phyloP scores from a whole-genome alignment of 2,797 vertebrate species.

The Crax fasciolata region DNA sequence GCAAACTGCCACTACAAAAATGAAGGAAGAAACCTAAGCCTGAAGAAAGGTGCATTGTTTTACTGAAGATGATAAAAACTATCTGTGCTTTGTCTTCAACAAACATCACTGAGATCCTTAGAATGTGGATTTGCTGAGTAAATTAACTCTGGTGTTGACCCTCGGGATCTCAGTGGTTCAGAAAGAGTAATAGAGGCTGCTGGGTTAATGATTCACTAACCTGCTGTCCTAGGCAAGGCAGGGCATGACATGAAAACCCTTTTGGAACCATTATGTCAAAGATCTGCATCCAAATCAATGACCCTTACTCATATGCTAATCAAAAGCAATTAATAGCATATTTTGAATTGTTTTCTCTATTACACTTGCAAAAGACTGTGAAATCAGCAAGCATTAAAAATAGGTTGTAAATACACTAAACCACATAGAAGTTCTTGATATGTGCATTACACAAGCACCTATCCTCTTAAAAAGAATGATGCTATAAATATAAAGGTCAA shows the following conservation, averaged over 20 bases:
- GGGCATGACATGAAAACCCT: background rate
- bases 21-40: background rate
- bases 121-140: background rate
- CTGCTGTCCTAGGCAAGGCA: background rate
- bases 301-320: background rate
- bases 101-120: background rate
- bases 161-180: background rate
- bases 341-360: background rate
- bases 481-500: background rate
- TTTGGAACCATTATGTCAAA: background rate
- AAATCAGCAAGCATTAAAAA: background rate
- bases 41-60: background rate
- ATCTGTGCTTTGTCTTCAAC: background rate
- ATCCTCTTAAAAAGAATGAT: background rate
- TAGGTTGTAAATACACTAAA: background rate
- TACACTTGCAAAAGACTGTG: background rate
- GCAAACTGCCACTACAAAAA: background rate
- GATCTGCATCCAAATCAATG: conserved; percentile 1
- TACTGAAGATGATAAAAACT: background rate
- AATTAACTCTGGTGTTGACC: background rate
- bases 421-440: background rate
- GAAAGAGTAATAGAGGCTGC: background rate
- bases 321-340: background rate
- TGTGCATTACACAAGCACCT: background rate
- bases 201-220: conserved; percentile 6